phyloP scores from a whole-genome alignment of 2,888 invertebrate species.

The Cataglyphis albicans region DNA sequence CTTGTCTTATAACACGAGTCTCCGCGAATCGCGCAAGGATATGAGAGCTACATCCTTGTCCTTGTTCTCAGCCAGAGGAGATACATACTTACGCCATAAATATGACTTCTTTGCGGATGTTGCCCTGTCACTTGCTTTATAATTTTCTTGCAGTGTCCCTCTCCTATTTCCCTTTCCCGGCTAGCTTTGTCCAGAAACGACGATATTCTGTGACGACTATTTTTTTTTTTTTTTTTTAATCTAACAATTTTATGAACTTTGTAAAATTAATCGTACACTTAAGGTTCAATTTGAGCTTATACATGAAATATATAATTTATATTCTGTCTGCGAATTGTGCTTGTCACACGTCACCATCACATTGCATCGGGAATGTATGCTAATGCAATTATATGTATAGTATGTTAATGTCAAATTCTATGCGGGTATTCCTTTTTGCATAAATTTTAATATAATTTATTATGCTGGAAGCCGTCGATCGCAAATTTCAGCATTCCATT shows the following conservation, averaged over 20 bases:
- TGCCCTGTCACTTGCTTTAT: slow-evolving; percentile 72
- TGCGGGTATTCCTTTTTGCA: slow-evolving; percentile 1
- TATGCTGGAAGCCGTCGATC: slow-evolving; percentile 1
- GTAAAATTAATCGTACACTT: neutral
- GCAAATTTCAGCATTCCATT: slow-evolving; percentile 2
- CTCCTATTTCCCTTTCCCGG: slow-evolving; percentile 3
- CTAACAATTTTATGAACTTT: neutral
- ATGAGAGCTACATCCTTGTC: slow-evolving; percentile 67
- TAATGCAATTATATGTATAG: slow-evolving; percentile 3
- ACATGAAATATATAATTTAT: neutral
- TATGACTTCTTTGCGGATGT: slow-evolving; percentile 68
- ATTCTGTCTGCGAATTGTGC: neutral
- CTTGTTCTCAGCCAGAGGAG: slow-evolving; percentile 71
- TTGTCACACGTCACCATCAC: neutral
- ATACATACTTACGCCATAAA: slow-evolving; percentile 66
- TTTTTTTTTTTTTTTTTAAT: neutral
- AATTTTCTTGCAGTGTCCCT: slow-evolving; percentile 61
- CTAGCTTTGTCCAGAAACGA: slow-evolving; percentile 13
- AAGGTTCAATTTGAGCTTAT: neutral
- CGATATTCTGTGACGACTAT: neutral
- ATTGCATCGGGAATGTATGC: neutral
- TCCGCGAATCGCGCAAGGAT: slow-evolving; percentile 67
- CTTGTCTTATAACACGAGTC: slow-evolving; percentile 31
- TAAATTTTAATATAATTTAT: slow-evolving; percentile 30
- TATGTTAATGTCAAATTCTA: slow-evolving; percentile 7